Percentiles rank a stretch among this genome's conserved stretches.
phyloP scores from a whole-genome alignment of 2,888 invertebrate genomes.

The Xanthorhoe spadicearia region DNA sequence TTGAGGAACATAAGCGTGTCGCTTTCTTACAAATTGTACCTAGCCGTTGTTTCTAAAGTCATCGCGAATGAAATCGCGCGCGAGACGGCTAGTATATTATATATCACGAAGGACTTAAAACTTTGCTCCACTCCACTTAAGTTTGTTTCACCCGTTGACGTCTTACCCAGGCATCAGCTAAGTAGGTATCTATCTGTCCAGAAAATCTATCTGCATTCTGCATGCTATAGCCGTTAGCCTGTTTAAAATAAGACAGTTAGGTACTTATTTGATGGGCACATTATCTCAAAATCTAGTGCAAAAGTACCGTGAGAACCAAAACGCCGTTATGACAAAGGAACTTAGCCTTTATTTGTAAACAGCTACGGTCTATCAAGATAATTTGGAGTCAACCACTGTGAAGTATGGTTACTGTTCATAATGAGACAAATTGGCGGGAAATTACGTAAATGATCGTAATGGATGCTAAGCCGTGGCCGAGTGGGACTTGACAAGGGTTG shows the following conservation, averaged over 20 bases:
- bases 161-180: no score
- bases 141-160: no score
- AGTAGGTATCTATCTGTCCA: no score
- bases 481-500: no score
- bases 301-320: conserved; percentile 25
- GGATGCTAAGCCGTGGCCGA: no score
- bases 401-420: conserved; percentile 25
- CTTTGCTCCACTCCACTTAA: no score
- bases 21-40: no score
- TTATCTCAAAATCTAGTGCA: conserved; percentile 18
- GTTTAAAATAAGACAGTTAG: background rate
- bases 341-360: background rate
- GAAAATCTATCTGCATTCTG: background rate
- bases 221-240: background rate
- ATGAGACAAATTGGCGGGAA: conserved; percentile 13
- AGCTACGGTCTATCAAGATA: conserved; percentile 11
- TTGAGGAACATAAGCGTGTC: no score
- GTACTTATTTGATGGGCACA: conserved; percentile 5
- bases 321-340: conserved; percentile 13
- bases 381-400: conserved; percentile 25
- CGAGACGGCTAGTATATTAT: no score
- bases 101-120: no score
- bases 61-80: no score
- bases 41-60: no score
- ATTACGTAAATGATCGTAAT: conserved; percentile 2